These are phyloP conservation scores for Lepus townsendii DNA, from an alignment of 2,797 vertebrate species.

Conservation along the genomic window DNA sequence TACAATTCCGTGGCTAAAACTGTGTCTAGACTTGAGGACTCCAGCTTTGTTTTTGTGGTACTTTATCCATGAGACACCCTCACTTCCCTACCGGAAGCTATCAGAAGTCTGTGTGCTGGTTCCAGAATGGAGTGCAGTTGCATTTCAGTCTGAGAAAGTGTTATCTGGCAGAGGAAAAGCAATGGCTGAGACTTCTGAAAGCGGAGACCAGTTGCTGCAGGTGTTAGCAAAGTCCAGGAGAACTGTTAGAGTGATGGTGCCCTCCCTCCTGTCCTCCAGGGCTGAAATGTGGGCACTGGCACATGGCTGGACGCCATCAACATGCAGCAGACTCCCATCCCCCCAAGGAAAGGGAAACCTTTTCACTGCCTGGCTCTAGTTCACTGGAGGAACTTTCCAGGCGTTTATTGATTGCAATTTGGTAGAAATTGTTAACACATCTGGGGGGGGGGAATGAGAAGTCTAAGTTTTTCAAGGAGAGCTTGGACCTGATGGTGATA, in stretches of 20 bases:
- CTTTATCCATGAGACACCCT: slow-evolving; percentile 68
- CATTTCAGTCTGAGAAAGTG: slow-evolving; percentile 66
- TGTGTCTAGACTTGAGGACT: slow-evolving; percentile 71
- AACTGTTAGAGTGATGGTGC: not conserved
- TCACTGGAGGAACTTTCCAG: not conserved
- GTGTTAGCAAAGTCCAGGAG: slow-evolving; percentile 28
- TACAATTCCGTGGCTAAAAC: not conserved
- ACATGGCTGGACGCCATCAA: too few species aligned
- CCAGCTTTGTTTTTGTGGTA: slow-evolving; percentile 42
- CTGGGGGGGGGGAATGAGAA: not conserved
- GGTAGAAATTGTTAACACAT: not conserved
- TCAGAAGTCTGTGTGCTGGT: slow-evolving; percentile 57
- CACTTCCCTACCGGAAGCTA: slow-evolving; percentile 42
- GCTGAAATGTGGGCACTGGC: too few species aligned
- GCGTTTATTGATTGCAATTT: not conserved
- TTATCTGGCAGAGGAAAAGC: slow-evolving; percentile 75
- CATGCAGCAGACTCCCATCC: not conserved
- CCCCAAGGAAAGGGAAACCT: not conserved
- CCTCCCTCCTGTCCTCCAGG: not conserved
- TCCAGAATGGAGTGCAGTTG: slow-evolving; percentile 71
- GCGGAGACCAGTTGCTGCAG: slow-evolving; percentile 62
- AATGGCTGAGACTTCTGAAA: slow-evolving; percentile 64
- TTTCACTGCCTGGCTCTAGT: not conserved
- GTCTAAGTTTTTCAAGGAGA: not conserved
- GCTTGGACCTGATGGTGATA: not conserved